Percentiles rank a stretch among this genome's conserved stretches.
Conservation (phyloP, 2,888 invertebrate species). For the Neoaliturus tenellus region DNA sequence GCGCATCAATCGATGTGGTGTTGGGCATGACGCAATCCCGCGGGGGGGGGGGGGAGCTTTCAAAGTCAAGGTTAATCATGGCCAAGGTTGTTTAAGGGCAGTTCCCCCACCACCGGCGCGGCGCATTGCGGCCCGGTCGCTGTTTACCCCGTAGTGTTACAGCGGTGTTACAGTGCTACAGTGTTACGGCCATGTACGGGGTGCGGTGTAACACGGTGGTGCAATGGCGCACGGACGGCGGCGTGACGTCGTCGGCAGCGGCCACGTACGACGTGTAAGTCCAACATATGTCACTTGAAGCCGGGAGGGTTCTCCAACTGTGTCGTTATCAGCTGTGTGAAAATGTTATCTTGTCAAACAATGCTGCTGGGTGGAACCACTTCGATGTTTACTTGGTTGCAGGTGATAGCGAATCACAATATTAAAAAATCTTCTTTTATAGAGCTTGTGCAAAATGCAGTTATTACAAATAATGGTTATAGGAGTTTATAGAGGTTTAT, state of each 20-base stretch:
- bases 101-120: slow-evolving; percentile 51
- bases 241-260: background rate
- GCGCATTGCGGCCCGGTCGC: slow-evolving; percentile 37
- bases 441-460: too few relatives aligned
- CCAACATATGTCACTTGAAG: background rate
- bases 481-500: too few relatives aligned
- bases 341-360: too few relatives aligned
- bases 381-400: too few relatives aligned
- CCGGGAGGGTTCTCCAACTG: too few relatives aligned
- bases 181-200: too few relatives aligned
- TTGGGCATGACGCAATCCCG: slow-evolving; percentile 60
- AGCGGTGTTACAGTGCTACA: background rate
- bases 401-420: too few relatives aligned
- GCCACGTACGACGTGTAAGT: background rate
- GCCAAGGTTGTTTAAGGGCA: slow-evolving; percentile 61
- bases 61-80: slow-evolving; percentile 63
- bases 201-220: background rate
- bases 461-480: too few relatives aligned
- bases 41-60: slow-evolving; percentile 65
- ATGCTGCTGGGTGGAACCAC: too few relatives aligned
- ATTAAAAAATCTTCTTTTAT: too few relatives aligned
- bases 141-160: slow-evolving; percentile 46
- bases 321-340: too few relatives aligned
- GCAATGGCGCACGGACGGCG: background rate
- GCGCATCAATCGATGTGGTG: slow-evolving; percentile 56